Evolutionary conservation across 2,113 vertebrate genomes (phyloP), one percentile per base, ranked within the genome.

Genomic region (Poecile atricapillus): DNA sequence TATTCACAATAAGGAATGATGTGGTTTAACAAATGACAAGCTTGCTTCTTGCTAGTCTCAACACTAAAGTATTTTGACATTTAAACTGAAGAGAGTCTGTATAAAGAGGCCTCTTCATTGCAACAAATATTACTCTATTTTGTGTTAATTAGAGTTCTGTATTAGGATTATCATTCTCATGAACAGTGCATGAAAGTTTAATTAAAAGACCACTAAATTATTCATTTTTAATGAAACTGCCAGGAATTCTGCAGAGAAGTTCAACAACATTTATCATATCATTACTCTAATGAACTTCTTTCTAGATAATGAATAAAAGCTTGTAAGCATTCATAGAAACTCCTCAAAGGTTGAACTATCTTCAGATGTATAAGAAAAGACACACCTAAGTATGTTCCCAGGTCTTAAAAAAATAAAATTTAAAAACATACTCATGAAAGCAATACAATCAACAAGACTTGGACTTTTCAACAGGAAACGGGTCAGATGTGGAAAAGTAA

Each of bases 161-260:
- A 82, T 87, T 94, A 95, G 69, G 67, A 91, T 96, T 95, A 97
- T 79, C 41, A 49, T 94, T 15, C 43, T 85, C 24, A 43, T 33
- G 84, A 95, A 67, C 59, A 77, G 87, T 58, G 35, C 24, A 89
- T 93, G 68, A 83, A 95, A 91, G 25, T 94, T 95, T 90, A 93
- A 97, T 96, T 95, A 84, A 94, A 86, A 93, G 82, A 65, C 18
- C 19, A 68, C n/a, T 96, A 80, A 91, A 95, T 96, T 90, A 95
- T 96, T 96, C 91, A 96, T 86, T 71, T 94, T 89, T 95, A 96
- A 95, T 90, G 78, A 88, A 95, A 87, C 75, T 92, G 70, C 35
- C 75, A 95, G 46, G 33, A 93, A 90, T 84, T 94, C 33, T 67
- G 46, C 49, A 87, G 78, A 86, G 62, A 95, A 95, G 95, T 95